A percentile compares a stretch with the other conserved stretches of the same genome.
These are phyloP conservation scores for Periophthalmus magnuspinnatus DNA, from an alignment of 2,797 vertebrate species.

Conservation along the genomic window DNA sequence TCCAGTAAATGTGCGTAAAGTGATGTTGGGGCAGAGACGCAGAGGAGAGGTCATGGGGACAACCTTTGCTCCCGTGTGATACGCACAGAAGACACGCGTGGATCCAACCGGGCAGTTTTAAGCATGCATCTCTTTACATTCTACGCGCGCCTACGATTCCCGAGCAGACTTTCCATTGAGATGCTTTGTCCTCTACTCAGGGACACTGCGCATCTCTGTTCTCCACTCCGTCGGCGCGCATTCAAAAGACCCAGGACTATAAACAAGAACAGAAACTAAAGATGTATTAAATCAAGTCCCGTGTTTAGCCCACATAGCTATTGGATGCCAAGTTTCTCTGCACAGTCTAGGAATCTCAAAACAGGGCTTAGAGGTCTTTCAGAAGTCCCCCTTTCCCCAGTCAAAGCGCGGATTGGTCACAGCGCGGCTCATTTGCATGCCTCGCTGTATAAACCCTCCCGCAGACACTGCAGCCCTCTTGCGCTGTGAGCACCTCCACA, in stretches of 20 bases:
- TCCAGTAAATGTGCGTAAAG: conserved; percentile 17
- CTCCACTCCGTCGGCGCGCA: conserved; percentile 51
- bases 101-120: conserved; percentile 29
- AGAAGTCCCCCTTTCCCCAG: conserved; percentile 61
- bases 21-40: conserved; percentile 22
- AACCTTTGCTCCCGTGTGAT: conserved; percentile 9
- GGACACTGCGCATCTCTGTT: conserved; percentile 74
- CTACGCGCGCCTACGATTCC: conserved; percentile 43
- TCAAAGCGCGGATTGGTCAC: conserved; percentile 75
- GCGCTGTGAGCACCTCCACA: conserved; percentile 63
- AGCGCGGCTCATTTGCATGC: conserved; percentile 88
- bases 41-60: conserved; percentile 46
- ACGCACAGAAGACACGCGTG: conserved; percentile 36
- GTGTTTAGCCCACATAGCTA: conserved; percentile 63
- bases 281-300: conserved; percentile 69
- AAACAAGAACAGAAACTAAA: conserved; percentile 69
- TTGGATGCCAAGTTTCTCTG: conserved; percentile 69
- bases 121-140: conserved; percentile 49
- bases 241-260: conserved; percentile 60
- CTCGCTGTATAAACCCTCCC: conserved; percentile 84
- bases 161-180: conserved; percentile 58
- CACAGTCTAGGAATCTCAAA: conserved; percentile 79
- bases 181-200: conserved; percentile 79
- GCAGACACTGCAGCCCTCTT: conserved; percentile 76
- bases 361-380: conserved; percentile 76